phyloP scores from a whole-genome alignment of 2,888 invertebrate species.

The Acleris laterana region DNA sequence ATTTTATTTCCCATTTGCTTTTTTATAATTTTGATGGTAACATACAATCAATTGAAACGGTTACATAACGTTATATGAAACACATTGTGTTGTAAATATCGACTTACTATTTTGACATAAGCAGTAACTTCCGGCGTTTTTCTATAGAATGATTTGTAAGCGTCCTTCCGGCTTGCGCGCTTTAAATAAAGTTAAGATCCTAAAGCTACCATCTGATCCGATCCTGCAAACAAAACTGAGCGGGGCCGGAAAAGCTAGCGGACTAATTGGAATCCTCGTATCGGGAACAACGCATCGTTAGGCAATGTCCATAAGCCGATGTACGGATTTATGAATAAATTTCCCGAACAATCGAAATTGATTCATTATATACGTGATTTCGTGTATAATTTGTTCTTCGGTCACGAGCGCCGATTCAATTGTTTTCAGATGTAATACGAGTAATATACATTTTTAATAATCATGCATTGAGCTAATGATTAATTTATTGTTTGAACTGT shows the following conservation, averaged over 20 bases:
- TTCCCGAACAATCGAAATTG: constrained; percentile 29
- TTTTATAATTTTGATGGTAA: too few species aligned
- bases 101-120: neutral
- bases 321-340: constrained; percentile 34
- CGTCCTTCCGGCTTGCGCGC: constrained; percentile 5
- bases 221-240: constrained; percentile 3
- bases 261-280: constrained; percentile 32
- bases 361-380: constrained; percentile 29
- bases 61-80: too few species aligned
- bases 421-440: constrained; percentile 14
- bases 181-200: constrained; percentile 21
- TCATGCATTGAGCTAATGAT: too few species aligned
- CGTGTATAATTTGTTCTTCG: constrained; percentile 7
- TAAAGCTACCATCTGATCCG: constrained; percentile 17
- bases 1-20: too few species aligned
- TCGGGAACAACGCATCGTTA: constrained; percentile 33
- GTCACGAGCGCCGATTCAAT: neutral
- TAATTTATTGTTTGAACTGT: too few species aligned
- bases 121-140: constrained; percentile 7
- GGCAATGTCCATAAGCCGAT: constrained; percentile 35
- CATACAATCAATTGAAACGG: too few species aligned
- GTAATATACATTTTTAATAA: too few species aligned
- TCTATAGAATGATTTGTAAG: constrained; percentile 12
- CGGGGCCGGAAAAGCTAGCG: constrained; percentile 22
- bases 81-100: too few species aligned